Evolutionary conservation across 2,113 vertebrate genomes (phyloP), one percentile per base, ranked within the genome.

Genomic region (Mus pahari): DNA sequence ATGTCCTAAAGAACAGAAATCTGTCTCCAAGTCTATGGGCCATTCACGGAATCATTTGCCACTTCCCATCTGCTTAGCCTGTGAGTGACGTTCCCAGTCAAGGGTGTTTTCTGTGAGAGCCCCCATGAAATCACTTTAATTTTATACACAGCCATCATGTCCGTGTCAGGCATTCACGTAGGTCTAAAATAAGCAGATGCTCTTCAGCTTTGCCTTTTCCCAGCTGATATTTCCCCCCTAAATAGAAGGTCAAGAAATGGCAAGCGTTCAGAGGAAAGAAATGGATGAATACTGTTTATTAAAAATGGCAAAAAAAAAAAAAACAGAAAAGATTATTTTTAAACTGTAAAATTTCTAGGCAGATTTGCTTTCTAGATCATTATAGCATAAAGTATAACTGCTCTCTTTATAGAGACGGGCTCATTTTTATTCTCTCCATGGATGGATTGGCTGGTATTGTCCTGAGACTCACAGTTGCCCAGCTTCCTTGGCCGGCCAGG

Each of bases 261-360:
- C n/a, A 9, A 4, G 22, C 2, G 7, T 13, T 22, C 7, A 26
- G 45, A 62, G 68, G 83, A 90, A 3, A 84, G 50, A 17, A 68
- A 94, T 53, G 19, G 77, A 26, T 92, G 48, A 93, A 58, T 71
- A 71, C 36, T 16, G 1, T 26, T 70, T 84, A 92, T 91, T 94
- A 24, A 89, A 53, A 81, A n/a, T 70, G 90, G 48, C n/a, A n/a
- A n/a, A 19, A 73, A 33, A 36, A 91, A 91, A 33, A 36, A 68
- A 68, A 33, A 33, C 31, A 92, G 79, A 87, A 94, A 92, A 79
- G 55, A 75, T 97, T 77, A 91, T 95, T 96, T 96, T 93, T 91
- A 95, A 91, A 75, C 75, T 94, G 36, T 97, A 95, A 97, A 97
- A 91, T 53, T 93, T 96, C 93, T 97, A 83, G 94, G 92, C 70